Percentiles rank a stretch among this genome's conserved stretches.
Conservation (phyloP, 1,140 invertebrate species). For the Geopemphigus sp. region DNA sequence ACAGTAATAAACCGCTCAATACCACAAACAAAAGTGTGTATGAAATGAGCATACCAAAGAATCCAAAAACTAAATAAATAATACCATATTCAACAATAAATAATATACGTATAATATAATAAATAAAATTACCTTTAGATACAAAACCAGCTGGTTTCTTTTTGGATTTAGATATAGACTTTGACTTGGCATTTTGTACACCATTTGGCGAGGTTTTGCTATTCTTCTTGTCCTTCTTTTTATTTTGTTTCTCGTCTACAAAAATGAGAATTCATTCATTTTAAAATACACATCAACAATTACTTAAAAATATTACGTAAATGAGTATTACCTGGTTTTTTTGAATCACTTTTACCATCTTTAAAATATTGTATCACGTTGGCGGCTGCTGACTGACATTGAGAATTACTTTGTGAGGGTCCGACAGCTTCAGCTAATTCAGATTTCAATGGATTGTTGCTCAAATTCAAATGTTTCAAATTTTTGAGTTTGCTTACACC, state of each 20-base stretch:
- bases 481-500: constrained; percentile 28
- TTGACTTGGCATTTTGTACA: constrained; percentile 35
- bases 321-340: constrained; percentile 30
- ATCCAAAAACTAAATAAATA: constrained; percentile 44
- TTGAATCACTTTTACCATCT: not conserved
- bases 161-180: constrained; percentile 18
- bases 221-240: constrained; percentile 39
- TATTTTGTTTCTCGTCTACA: constrained; percentile 33
- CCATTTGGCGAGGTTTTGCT: constrained; percentile 2
- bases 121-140: constrained; percentile 22
- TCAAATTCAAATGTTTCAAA: constrained; percentile 39
- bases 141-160: constrained; percentile 38
- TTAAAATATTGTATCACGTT: constrained; percentile 29
- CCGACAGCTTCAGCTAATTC: constrained; percentile 21
- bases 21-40: constrained; percentile 23
- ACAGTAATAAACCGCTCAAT: constrained; percentile 20
- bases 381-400: constrained; percentile 14
- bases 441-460: constrained; percentile 33
- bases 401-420: constrained; percentile 36
- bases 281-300: not conserved
- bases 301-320: not conserved
- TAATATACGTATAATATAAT: not conserved
- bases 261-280: not conserved
- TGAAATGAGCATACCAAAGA: constrained; percentile 31
- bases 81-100: not conserved